A percentile compares a stretch with the other conserved stretches of the same genome.
Evolutionary conservation across 2,797 vertebrate species (phyloP).

Genomic region (Triplophysa bombifrons): DNA sequence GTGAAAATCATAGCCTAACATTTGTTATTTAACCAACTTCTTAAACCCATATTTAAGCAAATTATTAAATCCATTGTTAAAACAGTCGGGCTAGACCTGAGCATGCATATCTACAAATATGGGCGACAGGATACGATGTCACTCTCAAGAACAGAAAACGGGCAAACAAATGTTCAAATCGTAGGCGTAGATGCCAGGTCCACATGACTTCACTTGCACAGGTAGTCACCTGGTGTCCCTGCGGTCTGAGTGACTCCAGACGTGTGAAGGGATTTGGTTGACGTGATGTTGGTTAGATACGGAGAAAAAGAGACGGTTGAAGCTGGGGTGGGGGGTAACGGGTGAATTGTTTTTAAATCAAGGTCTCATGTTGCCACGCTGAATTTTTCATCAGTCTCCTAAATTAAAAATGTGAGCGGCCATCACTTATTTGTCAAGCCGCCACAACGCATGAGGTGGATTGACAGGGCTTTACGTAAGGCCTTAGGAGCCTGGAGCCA

Average conservation of each 20-base stretch:
- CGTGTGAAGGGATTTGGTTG: constrained; percentile 25
- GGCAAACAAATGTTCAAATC: too few relatives aligned
- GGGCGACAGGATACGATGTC: not conserved
- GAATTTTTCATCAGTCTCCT: constrained; percentile 78
- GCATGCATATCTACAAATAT: too few relatives aligned
- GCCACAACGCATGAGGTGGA: constrained; percentile 69
- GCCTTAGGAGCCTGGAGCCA: constrained; percentile 59
- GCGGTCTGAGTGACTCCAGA: not conserved
- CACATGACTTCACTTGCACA: not conserved
- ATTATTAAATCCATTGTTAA: too few relatives aligned
- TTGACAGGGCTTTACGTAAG: constrained; percentile 75
- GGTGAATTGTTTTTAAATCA: constrained; percentile 67
- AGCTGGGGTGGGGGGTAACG: constrained; percentile 9
- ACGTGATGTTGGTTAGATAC: not conserved
- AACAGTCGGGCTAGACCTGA: too few relatives aligned
- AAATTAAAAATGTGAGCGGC: constrained; percentile 82
- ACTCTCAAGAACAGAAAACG: not conserved
- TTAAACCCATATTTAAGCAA: too few relatives aligned
- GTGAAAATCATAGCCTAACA: too few relatives aligned
- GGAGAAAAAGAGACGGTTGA: constrained; percentile 45
- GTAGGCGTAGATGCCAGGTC: not conserved
- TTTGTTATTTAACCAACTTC: too few relatives aligned
- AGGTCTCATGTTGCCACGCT: constrained; percentile 68
- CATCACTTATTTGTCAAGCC: constrained; percentile 83
- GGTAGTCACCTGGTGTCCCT: constrained; percentile 12